These are phyloP conservation scores for Sylvilagus bachmani DNA, from an alignment of 2,113 vertebrate genomes.

Conservation along the genomic window DNA sequence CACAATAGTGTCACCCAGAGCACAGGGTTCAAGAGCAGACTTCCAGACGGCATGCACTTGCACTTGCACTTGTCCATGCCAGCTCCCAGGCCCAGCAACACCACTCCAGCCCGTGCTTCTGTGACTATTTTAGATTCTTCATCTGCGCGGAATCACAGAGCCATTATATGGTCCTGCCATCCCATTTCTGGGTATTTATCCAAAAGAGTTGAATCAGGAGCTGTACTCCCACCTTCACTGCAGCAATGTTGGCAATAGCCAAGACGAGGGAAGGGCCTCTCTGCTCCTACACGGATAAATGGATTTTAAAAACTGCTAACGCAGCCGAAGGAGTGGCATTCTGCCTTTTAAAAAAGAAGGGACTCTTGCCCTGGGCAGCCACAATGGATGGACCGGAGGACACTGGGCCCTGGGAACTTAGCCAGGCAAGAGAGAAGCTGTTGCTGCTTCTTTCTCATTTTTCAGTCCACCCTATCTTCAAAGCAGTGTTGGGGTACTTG, in stretches of 20 bases:
- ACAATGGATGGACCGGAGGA: neutral
- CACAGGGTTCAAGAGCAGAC: accelerated
- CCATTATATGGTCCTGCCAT: neutral
- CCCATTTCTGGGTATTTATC: neutral
- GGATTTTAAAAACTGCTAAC: neutral
- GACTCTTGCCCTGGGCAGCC: neutral
- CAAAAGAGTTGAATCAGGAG: neutral
- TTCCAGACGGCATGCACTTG: no score
- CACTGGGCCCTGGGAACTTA: neutral
- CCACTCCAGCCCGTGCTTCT: neutral
- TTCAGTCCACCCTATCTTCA: neutral
- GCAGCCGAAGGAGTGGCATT: neutral
- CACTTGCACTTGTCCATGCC: no score
- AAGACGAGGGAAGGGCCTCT: neutral
- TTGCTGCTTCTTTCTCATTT: no score
- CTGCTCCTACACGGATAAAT: neutral
- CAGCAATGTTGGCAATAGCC: neutral
- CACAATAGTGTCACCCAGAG: neutral
- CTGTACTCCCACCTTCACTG: neutral
- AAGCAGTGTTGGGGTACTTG: neutral
- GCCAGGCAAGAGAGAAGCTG: neutral
- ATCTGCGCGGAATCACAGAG: neutral
- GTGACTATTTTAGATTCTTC: neutral
- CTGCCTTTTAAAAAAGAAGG: neutral
- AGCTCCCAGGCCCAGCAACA: neutral